Evolutionary conservation across 2,797 vertebrate species (phyloP).

Genomic region (Thalassophryne amazonica): DNA sequence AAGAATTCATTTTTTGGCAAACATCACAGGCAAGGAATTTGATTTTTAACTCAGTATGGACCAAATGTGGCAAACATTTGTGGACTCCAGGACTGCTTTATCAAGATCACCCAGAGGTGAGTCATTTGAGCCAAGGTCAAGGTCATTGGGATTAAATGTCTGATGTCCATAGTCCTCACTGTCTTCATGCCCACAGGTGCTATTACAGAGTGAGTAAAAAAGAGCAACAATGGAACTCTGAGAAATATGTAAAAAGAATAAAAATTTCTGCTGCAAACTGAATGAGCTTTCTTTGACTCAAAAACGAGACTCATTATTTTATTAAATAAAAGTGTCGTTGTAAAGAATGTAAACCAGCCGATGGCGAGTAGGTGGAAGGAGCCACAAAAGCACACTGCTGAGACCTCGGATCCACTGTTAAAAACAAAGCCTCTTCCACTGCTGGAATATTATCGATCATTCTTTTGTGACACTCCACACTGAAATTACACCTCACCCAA

Average conservation of each 20-base stretch:
- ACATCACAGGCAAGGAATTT: no score
- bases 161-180: no score
- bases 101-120: no score
- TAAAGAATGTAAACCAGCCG: slow-evolving; percentile 53
- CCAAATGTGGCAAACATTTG: no score
- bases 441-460: slow-evolving; percentile 34
- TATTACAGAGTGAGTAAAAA: background rate
- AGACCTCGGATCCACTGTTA: slow-evolving; percentile 37
- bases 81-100: no score
- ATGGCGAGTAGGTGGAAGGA: slow-evolving; percentile 54
- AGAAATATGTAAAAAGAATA: slow-evolving; percentile 1
- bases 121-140: no score
- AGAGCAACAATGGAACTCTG: background rate
- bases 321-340: slow-evolving; percentile 70
- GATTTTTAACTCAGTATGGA: no score
- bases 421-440: slow-evolving; percentile 52
- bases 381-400: slow-evolving; percentile 53
- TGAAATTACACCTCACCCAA: slow-evolving; percentile 25
- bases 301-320: slow-evolving; percentile 66
- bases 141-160: no score
- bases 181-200: no score
- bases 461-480: slow-evolving; percentile 31
- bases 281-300: slow-evolving; percentile 53
- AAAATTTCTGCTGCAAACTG: slow-evolving; percentile 29
- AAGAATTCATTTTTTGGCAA: no score